Evolutionary conservation across 1,140 invertebrate species (phyloP), one percentile per base, ranked within the genome.

Genomic region (Globodera ellingtonae): DNA sequence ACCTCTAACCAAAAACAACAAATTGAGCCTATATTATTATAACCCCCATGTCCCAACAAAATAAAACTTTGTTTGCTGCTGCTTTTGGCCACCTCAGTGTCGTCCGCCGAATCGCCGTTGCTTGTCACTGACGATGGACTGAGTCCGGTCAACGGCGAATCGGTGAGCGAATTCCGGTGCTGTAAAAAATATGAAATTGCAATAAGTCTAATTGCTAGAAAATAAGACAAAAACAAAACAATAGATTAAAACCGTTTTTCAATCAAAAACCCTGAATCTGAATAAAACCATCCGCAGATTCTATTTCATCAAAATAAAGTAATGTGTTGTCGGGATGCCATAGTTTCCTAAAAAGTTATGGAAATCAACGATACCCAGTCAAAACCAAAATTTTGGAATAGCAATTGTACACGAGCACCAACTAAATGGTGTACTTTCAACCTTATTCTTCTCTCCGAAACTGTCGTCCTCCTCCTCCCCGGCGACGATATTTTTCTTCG

Each of bases 131-230:
- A 80, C 9, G 79, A 80, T 13, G 71, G 72, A 76, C 70, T 73
- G 9, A 72, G 66, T 3, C 46, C 70, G 10, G 79, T 80, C n/a
- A 80, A 44, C 1, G 79, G 73, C 13, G 79, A 80, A 75, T 80
- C 79, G 15, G 79, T 80, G 8, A 80, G 65, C 13, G 79, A 80
- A 48, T 47, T 67, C 15, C 79, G 13, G 21, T 73, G 70, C 79
- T 80, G 65, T 48, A 80, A 69, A 70, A 7, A 70, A 44, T 15
- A 5, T 44, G 21, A 10, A 50, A 9, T 52, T 52, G 10, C 7
- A 52, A 4, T 52, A 9, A 7, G 10, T 7, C 10, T 7, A 52
- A 52, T 9, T 7, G 50, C 7, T 52, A 52, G 10, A 52, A 52
- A 9, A 52, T 6, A 10, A 62, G 15, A 13, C 18, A 6, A 62